These are phyloP conservation scores for Trichopria drosophilae DNA, from an alignment of 2,888 invertebrate species.

Conservation along the genomic window DNA sequence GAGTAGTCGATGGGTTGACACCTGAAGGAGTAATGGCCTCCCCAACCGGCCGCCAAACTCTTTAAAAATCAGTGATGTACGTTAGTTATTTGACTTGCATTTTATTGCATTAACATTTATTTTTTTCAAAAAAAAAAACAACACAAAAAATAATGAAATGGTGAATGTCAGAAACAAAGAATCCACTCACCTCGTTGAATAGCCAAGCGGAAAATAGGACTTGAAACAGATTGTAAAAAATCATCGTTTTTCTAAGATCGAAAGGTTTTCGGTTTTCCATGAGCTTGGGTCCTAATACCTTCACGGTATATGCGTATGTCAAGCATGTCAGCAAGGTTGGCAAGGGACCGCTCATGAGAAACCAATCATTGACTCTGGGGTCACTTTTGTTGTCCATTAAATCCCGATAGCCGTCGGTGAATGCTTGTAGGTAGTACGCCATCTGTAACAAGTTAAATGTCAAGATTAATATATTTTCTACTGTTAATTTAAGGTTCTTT, in stretches of 20 bases:
- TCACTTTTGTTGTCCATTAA: conserved; percentile 86
- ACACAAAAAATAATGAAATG: background rate
- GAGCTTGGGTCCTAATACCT: conserved; percentile 75
- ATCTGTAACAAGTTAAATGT: too few relatives aligned
- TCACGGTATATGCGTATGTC: conserved; percentile 74
- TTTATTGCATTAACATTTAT: background rate
- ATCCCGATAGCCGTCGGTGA: conserved; percentile 72
- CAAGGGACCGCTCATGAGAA: conserved; percentile 79
- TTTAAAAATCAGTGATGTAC: conserved; percentile 40
- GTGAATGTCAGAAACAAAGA: conserved; percentile 1
- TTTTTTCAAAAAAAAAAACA: background rate
- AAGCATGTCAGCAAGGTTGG: conserved; percentile 77
- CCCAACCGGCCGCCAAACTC: conserved; percentile 70
- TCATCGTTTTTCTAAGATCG: conserved; percentile 72
- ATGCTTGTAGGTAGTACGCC: conserved; percentile 63
- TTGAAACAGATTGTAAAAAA: conserved; percentile 85
- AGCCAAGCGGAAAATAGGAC: conserved; percentile 75
- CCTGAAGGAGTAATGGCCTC: conserved; percentile 70
- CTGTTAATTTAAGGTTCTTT: conserved; percentile 7
- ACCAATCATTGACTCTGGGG: conserved; percentile 77
- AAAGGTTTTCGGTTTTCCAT: conserved; percentile 88
- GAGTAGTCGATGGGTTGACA: conserved; percentile 85
- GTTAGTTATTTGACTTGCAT: background rate
- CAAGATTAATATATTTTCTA: conserved; percentile 17
- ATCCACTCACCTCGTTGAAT: conserved; percentile 68